Conservation (phyloP, 23 tunicate species). For the Trididemnum clinides region DNA sequence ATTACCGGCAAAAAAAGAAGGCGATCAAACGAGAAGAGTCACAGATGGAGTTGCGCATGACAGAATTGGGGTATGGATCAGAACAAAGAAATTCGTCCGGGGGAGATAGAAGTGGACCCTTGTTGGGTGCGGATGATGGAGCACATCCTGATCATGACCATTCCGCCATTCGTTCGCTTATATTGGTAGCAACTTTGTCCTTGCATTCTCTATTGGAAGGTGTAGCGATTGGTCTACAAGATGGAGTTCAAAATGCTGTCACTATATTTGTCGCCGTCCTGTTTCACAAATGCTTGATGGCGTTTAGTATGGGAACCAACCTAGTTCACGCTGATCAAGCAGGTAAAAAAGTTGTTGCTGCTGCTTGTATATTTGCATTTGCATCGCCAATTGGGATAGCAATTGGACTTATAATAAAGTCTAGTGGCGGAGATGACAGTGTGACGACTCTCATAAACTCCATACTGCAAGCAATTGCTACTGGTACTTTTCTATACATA, state of each 20-base stretch:
- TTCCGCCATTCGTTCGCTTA: constrained; percentile 62
- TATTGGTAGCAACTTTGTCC: constrained; percentile 69
- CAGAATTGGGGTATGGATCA: neutral
- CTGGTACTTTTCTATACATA: constrained; percentile 94
- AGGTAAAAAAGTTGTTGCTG: constrained; percentile 48
- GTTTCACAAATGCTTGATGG: constrained; percentile 92
- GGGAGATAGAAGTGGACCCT: neutral
- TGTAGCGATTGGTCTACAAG: constrained; percentile 84
- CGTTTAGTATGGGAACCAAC: constrained; percentile 93
- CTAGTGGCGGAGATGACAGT: constrained; percentile 37
- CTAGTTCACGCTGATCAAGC: constrained; percentile 63
- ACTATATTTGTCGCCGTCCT: constrained; percentile 90
- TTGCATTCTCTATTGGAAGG: constrained; percentile 86
- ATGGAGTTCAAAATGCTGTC: constrained; percentile 48
- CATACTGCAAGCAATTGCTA: constrained; percentile 81
- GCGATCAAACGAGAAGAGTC: neutral
- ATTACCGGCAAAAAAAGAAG: constrained; percentile 29
- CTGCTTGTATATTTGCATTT: constrained; percentile 60
- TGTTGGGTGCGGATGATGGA: neutral
- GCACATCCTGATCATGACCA: constrained; percentile 44
- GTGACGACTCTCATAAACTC: constrained; percentile 66
- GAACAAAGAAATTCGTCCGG: neutral
- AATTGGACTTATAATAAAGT: constrained; percentile 61
- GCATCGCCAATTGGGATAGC: constrained; percentile 85
- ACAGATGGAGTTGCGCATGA: neutral